Conservation (phyloP, 1,140 invertebrate species). For the Tetraneura akinire region DNA sequence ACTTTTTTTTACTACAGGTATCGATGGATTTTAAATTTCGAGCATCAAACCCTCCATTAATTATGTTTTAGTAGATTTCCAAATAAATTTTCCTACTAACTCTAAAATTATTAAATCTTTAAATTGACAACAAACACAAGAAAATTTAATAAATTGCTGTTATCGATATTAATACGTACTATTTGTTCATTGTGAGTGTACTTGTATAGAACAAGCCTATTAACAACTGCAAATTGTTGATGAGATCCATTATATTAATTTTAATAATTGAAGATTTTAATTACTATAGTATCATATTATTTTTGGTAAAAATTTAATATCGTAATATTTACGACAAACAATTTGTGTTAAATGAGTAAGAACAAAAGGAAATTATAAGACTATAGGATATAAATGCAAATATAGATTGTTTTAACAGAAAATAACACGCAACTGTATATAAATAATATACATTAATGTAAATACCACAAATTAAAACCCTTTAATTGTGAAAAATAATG, state of each 20-base stretch:
- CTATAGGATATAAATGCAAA: neutral
- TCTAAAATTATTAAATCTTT: too few relatives aligned
- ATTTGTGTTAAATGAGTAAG: neutral
- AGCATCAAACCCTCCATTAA: too few relatives aligned
- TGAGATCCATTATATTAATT: neutral
- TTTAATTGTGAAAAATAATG: constrained; percentile 35
- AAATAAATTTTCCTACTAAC: too few relatives aligned
- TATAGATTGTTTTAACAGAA: constrained; percentile 1
- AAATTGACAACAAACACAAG: too few relatives aligned
- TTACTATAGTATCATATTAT: neutral
- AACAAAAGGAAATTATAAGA: neutral
- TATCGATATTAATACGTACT: too few relatives aligned
- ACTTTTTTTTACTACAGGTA: too few relatives aligned
- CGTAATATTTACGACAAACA: neutral
- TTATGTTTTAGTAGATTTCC: too few relatives aligned
- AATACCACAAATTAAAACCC: constrained; percentile 6
- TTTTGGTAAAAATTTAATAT: neutral
- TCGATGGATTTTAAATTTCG: too few relatives aligned
- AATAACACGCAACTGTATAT: neutral
- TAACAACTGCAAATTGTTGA: neutral
- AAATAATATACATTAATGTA: neutral
- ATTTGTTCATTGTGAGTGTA: too few relatives aligned
- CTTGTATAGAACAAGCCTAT: neutral
- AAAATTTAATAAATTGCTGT: too few relatives aligned
- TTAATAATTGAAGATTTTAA: neutral